Percentiles rank a stretch among this genome's conserved stretches.
These are phyloP conservation scores for Australoheros facetus DNA, from an alignment of 2,797 vertebrate species.

Conservation along the genomic window DNA sequence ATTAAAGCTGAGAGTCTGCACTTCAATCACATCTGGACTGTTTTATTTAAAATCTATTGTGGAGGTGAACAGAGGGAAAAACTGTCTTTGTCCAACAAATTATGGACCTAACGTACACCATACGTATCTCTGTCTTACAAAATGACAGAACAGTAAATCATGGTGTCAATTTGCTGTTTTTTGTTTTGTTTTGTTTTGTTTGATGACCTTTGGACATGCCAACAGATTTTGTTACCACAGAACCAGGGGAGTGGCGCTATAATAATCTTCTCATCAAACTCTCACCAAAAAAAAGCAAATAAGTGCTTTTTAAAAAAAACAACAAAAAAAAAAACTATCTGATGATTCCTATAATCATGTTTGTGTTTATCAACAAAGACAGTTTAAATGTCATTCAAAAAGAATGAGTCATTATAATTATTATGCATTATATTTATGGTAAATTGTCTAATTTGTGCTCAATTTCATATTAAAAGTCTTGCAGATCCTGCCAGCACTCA, in stretches of 20 bases:
- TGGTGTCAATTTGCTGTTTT: too few relatives aligned
- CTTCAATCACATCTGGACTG: not conserved
- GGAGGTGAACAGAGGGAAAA: not conserved
- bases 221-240: not conserved
- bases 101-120: too few relatives aligned
- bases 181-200: not conserved
- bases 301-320: not conserved
- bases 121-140: too few relatives aligned
- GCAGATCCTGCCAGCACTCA: not conserved
- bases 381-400: not conserved
- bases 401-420: not conserved
- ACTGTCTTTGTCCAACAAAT: not conserved
- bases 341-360: not conserved
- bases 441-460: not conserved
- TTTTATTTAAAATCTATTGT: not conserved
- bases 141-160: too few relatives aligned
- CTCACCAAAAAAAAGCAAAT: not conserved
- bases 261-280: not conserved
- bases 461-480: not conserved
- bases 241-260: not conserved
- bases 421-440: not conserved
- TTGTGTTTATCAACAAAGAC: not conserved
- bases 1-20: not conserved
- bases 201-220: not conserved
- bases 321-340: not conserved